Conservation (phyloP, 2,113 vertebrate species). For the Craseonycteris thonglongyai region DNA sequence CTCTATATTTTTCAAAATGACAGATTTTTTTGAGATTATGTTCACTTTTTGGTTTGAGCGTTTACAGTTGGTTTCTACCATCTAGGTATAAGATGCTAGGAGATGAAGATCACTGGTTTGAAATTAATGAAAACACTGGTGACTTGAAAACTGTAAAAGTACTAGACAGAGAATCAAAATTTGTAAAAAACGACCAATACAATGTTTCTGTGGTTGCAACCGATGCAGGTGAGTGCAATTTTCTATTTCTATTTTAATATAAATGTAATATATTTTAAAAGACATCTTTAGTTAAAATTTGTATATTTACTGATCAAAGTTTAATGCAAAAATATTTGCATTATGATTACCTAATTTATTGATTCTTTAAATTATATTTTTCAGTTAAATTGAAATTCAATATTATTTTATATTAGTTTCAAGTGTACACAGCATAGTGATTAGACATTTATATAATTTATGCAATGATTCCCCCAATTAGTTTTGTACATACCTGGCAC, state of each 20-base stretch:
- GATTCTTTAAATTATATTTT: too few relatives aligned
- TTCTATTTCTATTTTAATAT: too few relatives aligned
- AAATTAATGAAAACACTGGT: slow-evolving; percentile 78
- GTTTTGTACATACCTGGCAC: too few relatives aligned
- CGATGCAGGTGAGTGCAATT: slow-evolving; percentile 78
- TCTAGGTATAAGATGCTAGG: slow-evolving; percentile 84
- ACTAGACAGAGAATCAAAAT: slow-evolving; percentile 85
- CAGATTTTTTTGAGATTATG: not conserved
- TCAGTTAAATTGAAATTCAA: too few relatives aligned
- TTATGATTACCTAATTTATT: not conserved
- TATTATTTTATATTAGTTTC: too few relatives aligned
- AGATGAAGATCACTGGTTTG: slow-evolving; percentile 86
- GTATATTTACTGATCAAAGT: not conserved
- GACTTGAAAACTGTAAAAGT: slow-evolving; percentile 83
- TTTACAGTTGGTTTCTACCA: slow-evolving; percentile 43
- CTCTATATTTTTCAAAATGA: not conserved
- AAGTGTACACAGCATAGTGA: too few relatives aligned
- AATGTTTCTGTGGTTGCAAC: slow-evolving; percentile 79
- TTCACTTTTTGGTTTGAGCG: not conserved
- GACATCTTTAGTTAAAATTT: not conserved
- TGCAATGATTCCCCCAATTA: too few relatives aligned
- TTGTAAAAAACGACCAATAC: slow-evolving; percentile 80
- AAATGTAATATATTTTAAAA: not conserved
- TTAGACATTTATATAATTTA: too few relatives aligned
- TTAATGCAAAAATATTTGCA: not conserved